These are phyloP conservation scores for Nymphalis polychloros DNA, from an alignment of 2,888 invertebrate genomes.

Conservation along the genomic window DNA sequence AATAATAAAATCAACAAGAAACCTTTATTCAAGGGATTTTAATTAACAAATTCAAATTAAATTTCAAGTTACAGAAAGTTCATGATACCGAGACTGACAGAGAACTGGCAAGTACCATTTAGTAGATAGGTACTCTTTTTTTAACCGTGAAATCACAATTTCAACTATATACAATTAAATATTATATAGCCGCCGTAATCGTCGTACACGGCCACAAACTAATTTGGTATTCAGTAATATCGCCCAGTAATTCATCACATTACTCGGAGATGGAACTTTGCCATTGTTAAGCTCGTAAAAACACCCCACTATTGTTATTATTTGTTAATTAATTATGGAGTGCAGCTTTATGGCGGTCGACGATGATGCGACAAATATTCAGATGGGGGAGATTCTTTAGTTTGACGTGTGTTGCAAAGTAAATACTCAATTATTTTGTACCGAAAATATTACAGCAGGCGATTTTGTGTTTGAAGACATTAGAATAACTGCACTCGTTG, in stretches of 20 bases:
- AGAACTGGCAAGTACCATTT: too few species aligned
- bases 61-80: too few species aligned
- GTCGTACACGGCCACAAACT: neutral
- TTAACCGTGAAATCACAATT: too few species aligned
- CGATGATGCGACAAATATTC: conserved; percentile 1
- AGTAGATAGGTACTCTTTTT: too few species aligned
- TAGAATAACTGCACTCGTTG: too few species aligned
- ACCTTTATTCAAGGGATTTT: too few species aligned
- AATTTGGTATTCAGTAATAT: conserved; percentile 6
- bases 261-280: neutral
- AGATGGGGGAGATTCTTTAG: neutral
- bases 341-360: conserved; percentile 1
- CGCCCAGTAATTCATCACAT: conserved; percentile 9
- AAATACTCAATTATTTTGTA: neutral
- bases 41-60: too few species aligned
- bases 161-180: too few species aligned
- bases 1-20: too few species aligned
- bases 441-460: neutral
- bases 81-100: too few species aligned
- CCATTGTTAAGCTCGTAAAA: conserved; percentile 41
- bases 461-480: too few species aligned
- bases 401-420: neutral
- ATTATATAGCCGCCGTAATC: neutral
- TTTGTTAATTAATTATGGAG: conserved; percentile 50
- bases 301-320: conserved; percentile 49